phyloP scores from a whole-genome alignment of 2,797 vertebrate species.

The Heteromormyrus szaboi region DNA sequence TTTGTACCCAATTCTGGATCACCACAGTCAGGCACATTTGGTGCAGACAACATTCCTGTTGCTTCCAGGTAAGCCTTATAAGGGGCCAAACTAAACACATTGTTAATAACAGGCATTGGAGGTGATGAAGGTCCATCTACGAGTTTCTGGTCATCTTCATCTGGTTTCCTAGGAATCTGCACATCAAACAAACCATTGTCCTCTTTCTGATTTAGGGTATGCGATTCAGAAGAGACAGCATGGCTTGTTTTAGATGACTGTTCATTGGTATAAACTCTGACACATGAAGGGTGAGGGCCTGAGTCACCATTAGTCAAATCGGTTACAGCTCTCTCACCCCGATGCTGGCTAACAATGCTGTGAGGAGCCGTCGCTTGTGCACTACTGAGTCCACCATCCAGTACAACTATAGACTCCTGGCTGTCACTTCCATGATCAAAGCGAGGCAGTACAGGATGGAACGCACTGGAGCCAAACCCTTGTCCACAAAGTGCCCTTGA shows the following conservation, averaged over 20 bases:
- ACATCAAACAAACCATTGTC: constrained; percentile 30
- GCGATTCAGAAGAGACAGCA: constrained; percentile 19
- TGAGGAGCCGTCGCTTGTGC: neutral
- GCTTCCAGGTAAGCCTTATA: constrained; percentile 69
- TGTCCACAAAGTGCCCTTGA: neutral
- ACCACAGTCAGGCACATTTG: constrained; percentile 23
- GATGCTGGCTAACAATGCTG: neutral
- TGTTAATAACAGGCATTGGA: constrained; percentile 87
- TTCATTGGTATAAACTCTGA: neutral
- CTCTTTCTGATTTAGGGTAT: neutral
- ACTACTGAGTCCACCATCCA: neutral
- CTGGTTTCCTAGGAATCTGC: constrained; percentile 28
- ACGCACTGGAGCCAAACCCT: neutral
- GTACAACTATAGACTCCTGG: neutral
- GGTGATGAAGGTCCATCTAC: constrained; percentile 52
- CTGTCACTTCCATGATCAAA: neutral
- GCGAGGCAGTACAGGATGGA: neutral
- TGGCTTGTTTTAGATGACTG: neutral
- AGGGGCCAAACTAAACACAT: constrained; percentile 86
- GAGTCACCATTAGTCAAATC: neutral
- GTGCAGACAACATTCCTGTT: constrained; percentile 37
- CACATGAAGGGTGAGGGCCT: neutral
- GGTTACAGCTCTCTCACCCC: neutral
- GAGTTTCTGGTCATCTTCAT: neutral
- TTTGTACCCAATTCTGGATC: constrained; percentile 22